Evolutionary conservation across 2,888 invertebrate species (phyloP).

Genomic region (Epirrita christyi): DNA sequence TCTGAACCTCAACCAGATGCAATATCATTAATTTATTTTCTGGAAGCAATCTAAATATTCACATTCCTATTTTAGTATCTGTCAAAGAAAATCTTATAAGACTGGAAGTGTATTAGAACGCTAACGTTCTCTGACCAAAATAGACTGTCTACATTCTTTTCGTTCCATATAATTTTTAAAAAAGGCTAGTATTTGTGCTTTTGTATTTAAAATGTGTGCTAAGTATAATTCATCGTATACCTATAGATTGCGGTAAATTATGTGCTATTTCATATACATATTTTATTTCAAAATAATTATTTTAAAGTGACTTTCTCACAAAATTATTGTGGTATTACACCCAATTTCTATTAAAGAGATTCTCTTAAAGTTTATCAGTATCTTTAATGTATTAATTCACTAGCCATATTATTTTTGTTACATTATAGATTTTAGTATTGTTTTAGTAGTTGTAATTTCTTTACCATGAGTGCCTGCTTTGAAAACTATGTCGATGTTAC

Average conservation of each 20-base stretch:
- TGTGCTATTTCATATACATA: neutral
- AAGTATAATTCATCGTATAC: neutral
- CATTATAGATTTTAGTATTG: slow-evolving; percentile 29
- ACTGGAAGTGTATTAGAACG: slow-evolving; percentile 31
- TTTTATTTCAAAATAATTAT: slow-evolving; percentile 8
- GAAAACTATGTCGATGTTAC: slow-evolving; percentile 34
- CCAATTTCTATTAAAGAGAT: slow-evolving; percentile 3
- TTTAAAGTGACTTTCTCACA: neutral
- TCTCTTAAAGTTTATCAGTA: slow-evolving; percentile 33
- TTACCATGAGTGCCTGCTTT: slow-evolving; percentile 73
- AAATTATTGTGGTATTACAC: slow-evolving; percentile 4
- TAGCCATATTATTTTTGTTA: slow-evolving; percentile 41
- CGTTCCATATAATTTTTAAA: slow-evolving; percentile 3
- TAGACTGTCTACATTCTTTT: slow-evolving; percentile 17
- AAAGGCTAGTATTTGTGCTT: slow-evolving; percentile 10
- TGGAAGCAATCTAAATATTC: neutral
- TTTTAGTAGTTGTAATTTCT: slow-evolving; percentile 42
- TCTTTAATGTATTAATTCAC: slow-evolving; percentile 34
- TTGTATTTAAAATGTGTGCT: slow-evolving; percentile 15
- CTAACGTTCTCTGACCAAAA: slow-evolving; percentile 18
- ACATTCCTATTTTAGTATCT: slow-evolving; percentile 31
- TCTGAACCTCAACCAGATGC: slow-evolving; percentile 7
- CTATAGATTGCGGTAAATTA: no score
- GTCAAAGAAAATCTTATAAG: slow-evolving; percentile 28
- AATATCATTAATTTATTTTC: slow-evolving; percentile 6